Evolutionary conservation across 2,113 vertebrate species (phyloP).

Genomic region (Hippocampus abdominalis): DNA sequence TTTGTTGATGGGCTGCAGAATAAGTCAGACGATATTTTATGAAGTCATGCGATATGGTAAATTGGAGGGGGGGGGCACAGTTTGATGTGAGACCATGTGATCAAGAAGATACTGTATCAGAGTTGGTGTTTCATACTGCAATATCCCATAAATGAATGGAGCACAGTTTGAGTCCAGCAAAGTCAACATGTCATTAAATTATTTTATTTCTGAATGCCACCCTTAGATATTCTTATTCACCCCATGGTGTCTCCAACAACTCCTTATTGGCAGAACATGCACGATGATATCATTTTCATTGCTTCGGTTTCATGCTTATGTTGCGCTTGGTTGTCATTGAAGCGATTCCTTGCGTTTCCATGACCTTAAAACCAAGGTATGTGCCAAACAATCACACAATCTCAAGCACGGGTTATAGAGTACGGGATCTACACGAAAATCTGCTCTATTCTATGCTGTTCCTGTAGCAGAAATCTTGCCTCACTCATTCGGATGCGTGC

Average conservation of each 20-base stretch:
- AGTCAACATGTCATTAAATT: too few species aligned
- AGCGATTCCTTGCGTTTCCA: neutral
- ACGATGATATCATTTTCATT: neutral
- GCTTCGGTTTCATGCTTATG: neutral
- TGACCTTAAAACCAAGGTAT: neutral
- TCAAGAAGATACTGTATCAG: neutral
- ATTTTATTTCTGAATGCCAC: too few species aligned
- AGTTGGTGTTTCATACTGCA: too few species aligned
- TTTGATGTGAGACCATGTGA: neutral
- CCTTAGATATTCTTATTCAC: neutral
- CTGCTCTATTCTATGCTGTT: neutral
- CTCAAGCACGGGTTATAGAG: neutral
- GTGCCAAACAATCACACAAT: neutral
- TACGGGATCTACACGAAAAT: neutral
- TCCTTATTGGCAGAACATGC: neutral
- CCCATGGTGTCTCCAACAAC: neutral
- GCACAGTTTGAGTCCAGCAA: too few species aligned
- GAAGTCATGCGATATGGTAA: neutral
- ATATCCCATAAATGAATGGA: too few species aligned
- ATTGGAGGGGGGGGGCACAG: neutral
- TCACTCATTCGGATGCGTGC: neutral
- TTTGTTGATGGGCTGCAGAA: neutral
- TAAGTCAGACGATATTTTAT: neutral
- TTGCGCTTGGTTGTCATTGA: neutral
- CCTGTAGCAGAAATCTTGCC: neutral